Base-by-base conservation (phyloP, 2,888 invertebrate species). In the Rugalucina vietnamica region DNA sequence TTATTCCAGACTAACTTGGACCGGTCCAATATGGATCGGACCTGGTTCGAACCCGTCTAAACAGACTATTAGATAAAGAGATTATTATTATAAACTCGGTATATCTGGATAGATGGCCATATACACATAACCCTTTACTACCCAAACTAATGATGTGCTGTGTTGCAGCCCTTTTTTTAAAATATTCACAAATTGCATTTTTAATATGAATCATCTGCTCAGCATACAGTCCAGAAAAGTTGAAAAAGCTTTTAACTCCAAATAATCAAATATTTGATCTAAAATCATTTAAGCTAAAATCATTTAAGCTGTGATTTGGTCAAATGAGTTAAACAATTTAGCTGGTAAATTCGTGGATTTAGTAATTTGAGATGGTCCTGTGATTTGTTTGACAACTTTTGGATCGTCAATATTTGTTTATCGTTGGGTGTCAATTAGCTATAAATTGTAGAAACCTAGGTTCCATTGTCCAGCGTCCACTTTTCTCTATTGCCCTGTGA, bases 281-380 rank as follows among this genome's bases (percentile, higher is more conserved):
- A 34, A 65, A 2, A 14, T 34, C 34, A 18, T 65, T 34, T 34
- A 65, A 65, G 65, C 34, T 10, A 65, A 65, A 65, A 29, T 8
- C 24, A n/a, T 60, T 60, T 60, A 14, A 60, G 24, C 12, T 65
- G 34, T 34, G 34, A 65, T 29, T 65, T 21, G 29, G 32, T 65
- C 65, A 65, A n/a, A 65, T 65, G 32, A 34, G 32, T 24, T 29
- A 65, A 65, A 65, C 65, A 65, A 65, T 65, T 65, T 65, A 34
- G 14, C 21, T 3, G 21, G 29, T 29, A 34, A 32, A 65, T 12
- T 57, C 29, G 8, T 29, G 3, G 34, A 34, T 34, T 65, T 18
- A 65, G 65, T 65, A 65, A 65, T 65, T 65, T 65, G 65, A 65
- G 65, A 65, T 18, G 12, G 65, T 34, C 34, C 18, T 18, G 34